These are phyloP conservation scores for Temnothorax rugatulus DNA, from an alignment of 2,888 invertebrate genomes.

Conservation along the genomic window DNA sequence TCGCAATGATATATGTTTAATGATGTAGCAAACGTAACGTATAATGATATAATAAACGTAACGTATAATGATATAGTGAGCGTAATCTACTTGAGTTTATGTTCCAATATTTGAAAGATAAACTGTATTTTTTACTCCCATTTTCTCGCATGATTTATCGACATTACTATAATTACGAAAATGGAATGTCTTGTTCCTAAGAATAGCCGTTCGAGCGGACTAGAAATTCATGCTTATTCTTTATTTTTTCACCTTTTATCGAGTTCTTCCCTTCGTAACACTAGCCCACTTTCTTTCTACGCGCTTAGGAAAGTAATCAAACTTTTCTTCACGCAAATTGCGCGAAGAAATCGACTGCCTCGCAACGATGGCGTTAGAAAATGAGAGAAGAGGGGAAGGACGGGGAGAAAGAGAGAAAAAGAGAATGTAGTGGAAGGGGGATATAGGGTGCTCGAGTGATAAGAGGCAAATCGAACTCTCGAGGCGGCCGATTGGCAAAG, in stretches of 20 bases:
- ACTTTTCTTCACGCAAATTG: slow-evolving; percentile 74
- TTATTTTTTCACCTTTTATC: slow-evolving; percentile 46
- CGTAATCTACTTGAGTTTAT: background rate
- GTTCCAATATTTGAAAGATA: background rate
- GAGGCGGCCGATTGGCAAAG: slow-evolving; percentile 78
- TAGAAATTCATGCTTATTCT: slow-evolving; percentile 26
- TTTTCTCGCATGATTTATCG: slow-evolving; percentile 35
- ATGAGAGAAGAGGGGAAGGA: slow-evolving; percentile 12
- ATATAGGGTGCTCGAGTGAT: slow-evolving; percentile 61
- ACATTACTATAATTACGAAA: slow-evolving; percentile 4
- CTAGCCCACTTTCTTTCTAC: slow-evolving; percentile 64
- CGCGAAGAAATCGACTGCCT: slow-evolving; percentile 38
- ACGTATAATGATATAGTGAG: background rate
- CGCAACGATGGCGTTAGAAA: slow-evolving; percentile 41
- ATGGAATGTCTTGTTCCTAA: slow-evolving; percentile 23
- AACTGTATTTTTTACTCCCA: background rate
- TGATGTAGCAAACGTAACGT: background rate
- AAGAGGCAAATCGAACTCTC: slow-evolving; percentile 77
- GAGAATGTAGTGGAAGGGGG: slow-evolving; percentile 36
- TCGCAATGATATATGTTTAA: background rate
- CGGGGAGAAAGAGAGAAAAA: slow-evolving; percentile 1
- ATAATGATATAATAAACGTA: background rate
- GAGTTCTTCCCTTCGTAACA: slow-evolving; percentile 57
- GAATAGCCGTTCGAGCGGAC: background rate
- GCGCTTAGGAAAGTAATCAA: slow-evolving; percentile 69